These are phyloP conservation scores for Sapayoa aenigma DNA, from an alignment of 2,113 vertebrate genomes.

Conservation along the genomic window DNA sequence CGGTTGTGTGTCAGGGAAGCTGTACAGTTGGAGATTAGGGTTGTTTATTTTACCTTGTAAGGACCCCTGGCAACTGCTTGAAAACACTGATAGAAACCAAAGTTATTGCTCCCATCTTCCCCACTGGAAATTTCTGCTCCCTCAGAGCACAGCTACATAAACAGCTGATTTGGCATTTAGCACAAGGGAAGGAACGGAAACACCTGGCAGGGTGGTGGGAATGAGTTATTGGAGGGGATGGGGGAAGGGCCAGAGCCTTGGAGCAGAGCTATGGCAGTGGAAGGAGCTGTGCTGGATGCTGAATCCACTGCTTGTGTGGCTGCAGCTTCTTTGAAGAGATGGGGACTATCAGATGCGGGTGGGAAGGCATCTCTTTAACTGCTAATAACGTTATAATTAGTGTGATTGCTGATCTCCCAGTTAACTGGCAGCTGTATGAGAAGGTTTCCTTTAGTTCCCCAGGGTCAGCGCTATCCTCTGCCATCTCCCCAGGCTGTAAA, in stretches of 20 bases:
- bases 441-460: neutral
- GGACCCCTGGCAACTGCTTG: neutral
- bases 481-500: neutral
- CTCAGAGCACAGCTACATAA: slow-evolving; percentile 45
- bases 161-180: slow-evolving; percentile 46
- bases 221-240: slow-evolving; percentile 19
- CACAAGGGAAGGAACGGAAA: neutral
- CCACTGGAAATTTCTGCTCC: slow-evolving; percentile 30
- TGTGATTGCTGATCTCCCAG: neutral
- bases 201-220: neutral
- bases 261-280: neutral
- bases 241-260: neutral
- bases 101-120: slow-evolving; percentile 34
- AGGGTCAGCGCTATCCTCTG: neutral
- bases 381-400: neutral
- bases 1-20: neutral
- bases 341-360: neutral
- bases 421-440: neutral
- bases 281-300: neutral
- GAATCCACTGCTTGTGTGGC: neutral
- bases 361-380: neutral
- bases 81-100: neutral
- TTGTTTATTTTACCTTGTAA: neutral
- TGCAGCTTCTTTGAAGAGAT: neutral
- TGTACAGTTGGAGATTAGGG: neutral